These are phyloP conservation scores for Hypomesus transpacificus DNA, from an alignment of 2,113 vertebrate species.

Conservation along the genomic window DNA sequence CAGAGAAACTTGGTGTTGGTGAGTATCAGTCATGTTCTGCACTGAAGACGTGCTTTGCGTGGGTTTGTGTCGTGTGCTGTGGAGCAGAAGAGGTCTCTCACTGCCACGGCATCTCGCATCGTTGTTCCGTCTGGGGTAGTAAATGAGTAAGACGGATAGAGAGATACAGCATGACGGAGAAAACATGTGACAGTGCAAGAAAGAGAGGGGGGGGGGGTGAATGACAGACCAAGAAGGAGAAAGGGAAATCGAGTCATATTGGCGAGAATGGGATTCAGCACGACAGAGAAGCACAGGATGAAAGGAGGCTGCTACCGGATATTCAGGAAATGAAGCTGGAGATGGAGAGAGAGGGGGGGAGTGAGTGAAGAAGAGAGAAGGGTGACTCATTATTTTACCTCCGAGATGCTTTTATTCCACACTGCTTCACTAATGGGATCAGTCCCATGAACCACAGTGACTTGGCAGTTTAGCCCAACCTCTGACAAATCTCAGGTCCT, in stretches of 20 bases:
- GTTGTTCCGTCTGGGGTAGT: constrained; percentile 20
- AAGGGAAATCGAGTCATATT: not conserved
- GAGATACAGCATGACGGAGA: constrained; percentile 17
- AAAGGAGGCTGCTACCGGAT: not conserved
- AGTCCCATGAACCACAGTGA: constrained; percentile 41
- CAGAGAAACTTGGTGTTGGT: constrained; percentile 15
- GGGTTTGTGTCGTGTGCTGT: constrained; percentile 44
- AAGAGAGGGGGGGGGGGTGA: not conserved
- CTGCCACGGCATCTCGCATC: constrained; percentile 54
- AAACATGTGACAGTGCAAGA: constrained; percentile 1
- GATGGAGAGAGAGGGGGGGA: constrained; percentile 28
- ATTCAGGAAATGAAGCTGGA: constrained; percentile 24
- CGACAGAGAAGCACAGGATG: not conserved
- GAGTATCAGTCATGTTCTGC: not conserved
- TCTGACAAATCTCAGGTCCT: constrained; percentile 29
- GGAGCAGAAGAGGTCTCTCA: constrained; percentile 54
- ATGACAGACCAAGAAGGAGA: not conserved
- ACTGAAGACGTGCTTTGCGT: constrained; percentile 36
- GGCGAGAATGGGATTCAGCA: not conserved
- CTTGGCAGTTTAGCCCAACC: constrained; percentile 37
- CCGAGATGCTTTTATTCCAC: constrained; percentile 52
- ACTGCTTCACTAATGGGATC: constrained; percentile 61
- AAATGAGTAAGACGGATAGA: constrained; percentile 29
- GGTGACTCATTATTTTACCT: constrained; percentile 43
- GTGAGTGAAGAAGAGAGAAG: constrained; percentile 23